Evolutionary conservation across 1,140 invertebrate species (phyloP), one percentile per base, ranked within the genome.

Genomic region (Micrasema longulum): DNA sequence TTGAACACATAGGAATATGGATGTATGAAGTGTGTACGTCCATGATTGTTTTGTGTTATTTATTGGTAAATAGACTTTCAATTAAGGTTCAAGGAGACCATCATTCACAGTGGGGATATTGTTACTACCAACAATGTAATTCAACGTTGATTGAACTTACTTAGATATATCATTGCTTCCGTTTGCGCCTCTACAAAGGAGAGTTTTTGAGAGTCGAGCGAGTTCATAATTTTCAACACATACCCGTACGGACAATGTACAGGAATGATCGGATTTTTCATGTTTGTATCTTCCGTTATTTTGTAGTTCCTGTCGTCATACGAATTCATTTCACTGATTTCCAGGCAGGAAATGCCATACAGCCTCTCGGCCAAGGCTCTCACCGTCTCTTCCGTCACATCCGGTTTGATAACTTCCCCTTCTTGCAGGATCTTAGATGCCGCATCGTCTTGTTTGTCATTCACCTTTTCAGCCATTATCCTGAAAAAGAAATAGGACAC

Each of bases 281-380:
- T 82, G 63, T 87, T 84, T 0, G 79, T 79, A 22, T 81, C 79
- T 38, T 88, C 82, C 1, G 80, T 86, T 14, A 85, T 81, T 72
- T 81, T 81, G 77, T 89, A 95, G 81, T 96, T 96, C 77, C 88
- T 90, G 80, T 96, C 94, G 77, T 95, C 93, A 78, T 95, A 96
- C 10, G 91, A 89, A 69, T 92, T 89, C 0, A 95, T 79, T 77
- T 92, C 89, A 12, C 81, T 86, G 1, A 94, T 85, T 22, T 86
- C 86, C n/a, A 82, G 82, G 1, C 89, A 87, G 6, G 86, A 85
- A 9, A 94, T 86, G 1, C 91, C 92, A 76, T 93, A 95, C 0
- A 93, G 81, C 2, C 87, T 81, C 74, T 89, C 81, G 0, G 89
- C 81, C 0, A 94, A 77, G 3, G 85, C 78, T 70, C 82, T 83